A percentile compares a stretch with the other conserved stretches of the same genome.
Conservation (phyloP, 2,797 vertebrate genomes). For the Iguana delicatissima region DNA sequence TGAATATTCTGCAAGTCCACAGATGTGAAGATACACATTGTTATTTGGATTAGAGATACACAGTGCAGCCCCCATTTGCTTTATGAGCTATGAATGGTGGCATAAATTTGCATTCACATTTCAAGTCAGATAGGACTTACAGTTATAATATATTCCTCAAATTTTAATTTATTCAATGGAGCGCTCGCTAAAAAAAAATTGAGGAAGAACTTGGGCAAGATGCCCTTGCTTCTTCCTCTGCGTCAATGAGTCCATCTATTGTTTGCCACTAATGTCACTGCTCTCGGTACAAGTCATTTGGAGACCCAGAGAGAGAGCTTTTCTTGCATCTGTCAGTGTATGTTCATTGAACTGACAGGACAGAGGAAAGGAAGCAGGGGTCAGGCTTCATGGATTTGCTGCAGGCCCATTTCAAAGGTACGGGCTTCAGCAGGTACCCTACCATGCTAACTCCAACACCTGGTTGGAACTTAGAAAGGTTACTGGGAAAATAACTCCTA, state of each 20-base stretch:
- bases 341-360: not conserved
- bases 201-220: not conserved
- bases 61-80: not conserved
- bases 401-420: not conserved
- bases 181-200: not conserved
- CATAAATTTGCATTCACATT: not conserved
- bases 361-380: not conserved
- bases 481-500: no score
- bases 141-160: not conserved
- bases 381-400: not conserved
- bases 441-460: no score
- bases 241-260: not conserved
- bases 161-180: not conserved
- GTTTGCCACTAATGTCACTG: not conserved
- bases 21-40: not conserved
- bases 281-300: no score
- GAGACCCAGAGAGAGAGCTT: no score
- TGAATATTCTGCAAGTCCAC: not conserved
- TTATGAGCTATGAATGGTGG: not conserved
- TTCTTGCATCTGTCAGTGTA: no score
- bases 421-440: not conserved
- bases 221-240: not conserved
- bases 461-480: no score
- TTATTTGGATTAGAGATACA: not conserved
- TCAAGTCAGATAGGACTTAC: not conserved